Conservation (phyloP, 2,888 invertebrate genomes). For the Bimastos eiseni region DNA sequence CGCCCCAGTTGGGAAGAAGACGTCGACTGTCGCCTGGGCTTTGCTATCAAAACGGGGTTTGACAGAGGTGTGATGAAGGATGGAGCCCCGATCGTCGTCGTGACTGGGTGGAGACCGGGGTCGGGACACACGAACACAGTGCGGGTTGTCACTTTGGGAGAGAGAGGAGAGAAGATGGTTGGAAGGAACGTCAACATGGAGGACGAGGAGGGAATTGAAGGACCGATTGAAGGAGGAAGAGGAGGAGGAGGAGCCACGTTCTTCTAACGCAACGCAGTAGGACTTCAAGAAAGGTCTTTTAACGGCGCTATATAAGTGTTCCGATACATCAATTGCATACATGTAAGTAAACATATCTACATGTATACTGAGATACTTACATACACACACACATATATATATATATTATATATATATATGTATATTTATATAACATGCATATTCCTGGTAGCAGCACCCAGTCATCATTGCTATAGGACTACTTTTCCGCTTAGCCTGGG, state of each 20-base stretch:
- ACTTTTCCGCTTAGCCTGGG: too few relatives aligned
- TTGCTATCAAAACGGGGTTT: slow-evolving; percentile 72
- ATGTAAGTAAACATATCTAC: background rate
- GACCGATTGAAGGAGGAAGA: background rate
- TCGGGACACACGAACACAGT: slow-evolving; percentile 47
- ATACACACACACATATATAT: background rate
- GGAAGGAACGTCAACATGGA: background rate
- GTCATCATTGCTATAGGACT: too few relatives aligned
- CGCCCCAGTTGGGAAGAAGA: slow-evolving; percentile 57
- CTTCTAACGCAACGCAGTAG: slow-evolving; percentile 45
- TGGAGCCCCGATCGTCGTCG: slow-evolving; percentile 66
- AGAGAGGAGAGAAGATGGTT: background rate
- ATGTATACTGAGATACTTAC: background rate
- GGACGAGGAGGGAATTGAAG: slow-evolving; percentile 22
- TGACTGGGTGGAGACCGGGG: slow-evolving; percentile 46
- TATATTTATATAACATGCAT: too few relatives aligned
- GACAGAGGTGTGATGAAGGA: slow-evolving; percentile 73
- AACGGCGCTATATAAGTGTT: background rate
- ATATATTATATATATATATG: background rate
- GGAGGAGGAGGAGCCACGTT: slow-evolving; percentile 65
- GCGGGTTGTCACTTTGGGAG: slow-evolving; percentile 39
- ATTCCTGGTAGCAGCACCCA: too few relatives aligned
- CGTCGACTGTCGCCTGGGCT: slow-evolving; percentile 58
- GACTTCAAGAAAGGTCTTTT: background rate
- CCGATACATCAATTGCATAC: background rate